These are phyloP conservation scores for Pseudomugil gertrudae DNA, from an alignment of 2,797 vertebrate genomes.

Conservation along the genomic window DNA sequence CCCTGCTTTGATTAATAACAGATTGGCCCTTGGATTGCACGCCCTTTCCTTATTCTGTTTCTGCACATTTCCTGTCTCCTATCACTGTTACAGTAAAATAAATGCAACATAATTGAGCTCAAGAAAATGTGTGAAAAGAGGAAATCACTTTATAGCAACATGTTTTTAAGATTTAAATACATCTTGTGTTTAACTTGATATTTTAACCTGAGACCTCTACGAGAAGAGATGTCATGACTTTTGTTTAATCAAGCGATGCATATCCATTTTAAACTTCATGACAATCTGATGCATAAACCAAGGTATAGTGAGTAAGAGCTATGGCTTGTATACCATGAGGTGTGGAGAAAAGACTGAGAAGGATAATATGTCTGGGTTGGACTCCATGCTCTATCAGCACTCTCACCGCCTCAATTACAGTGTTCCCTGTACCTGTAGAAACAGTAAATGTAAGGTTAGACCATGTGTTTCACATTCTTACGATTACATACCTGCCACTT, in stretches of 20 bases:
- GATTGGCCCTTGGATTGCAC: not conserved
- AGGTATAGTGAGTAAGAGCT: constrained; percentile 12
- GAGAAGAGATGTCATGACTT: constrained; percentile 13
- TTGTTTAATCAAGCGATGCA: constrained; percentile 7
- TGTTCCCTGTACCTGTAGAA: constrained; percentile 92
- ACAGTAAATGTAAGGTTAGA: constrained; percentile 24
- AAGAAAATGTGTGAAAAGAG: no score
- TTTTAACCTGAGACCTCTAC: not conserved
- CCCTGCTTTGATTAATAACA: not conserved
- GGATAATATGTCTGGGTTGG: constrained; percentile 92
- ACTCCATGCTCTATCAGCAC: constrained; percentile 94
- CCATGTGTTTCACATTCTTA: not conserved
- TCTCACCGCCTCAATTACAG: constrained; percentile 94
- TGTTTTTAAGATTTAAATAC: constrained; percentile 22
- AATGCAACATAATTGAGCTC: not conserved
- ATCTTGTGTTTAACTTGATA: constrained; percentile 10
- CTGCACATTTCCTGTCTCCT: not conserved
- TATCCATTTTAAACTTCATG: constrained; percentile 17
- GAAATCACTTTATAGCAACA: constrained; percentile 17
- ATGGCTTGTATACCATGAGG: constrained; percentile 86
- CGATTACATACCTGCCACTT: constrained; percentile 9
- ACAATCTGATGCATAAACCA: constrained; percentile 28
- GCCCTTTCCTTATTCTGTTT: not conserved
- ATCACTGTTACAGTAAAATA: not conserved
- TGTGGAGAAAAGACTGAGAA: constrained; percentile 96